Evolutionary conservation across 2,888 invertebrate genomes (phyloP), one percentile per base, ranked within the genome.

Genomic region (Stenurella melanura): DNA sequence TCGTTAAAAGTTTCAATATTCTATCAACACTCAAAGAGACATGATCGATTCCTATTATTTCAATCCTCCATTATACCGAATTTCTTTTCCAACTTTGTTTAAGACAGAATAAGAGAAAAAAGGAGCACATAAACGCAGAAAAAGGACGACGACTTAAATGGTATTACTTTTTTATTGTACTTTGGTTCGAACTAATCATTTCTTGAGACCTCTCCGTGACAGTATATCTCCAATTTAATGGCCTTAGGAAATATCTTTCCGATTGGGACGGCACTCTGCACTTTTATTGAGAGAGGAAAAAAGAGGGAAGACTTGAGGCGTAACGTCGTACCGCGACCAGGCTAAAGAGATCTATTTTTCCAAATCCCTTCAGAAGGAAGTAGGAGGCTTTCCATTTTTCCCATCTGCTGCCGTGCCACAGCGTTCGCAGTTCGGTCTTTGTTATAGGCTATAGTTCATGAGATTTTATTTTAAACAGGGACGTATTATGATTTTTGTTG

Each of bases 1-100:
- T 85, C 83, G 83, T 85, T 85, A 84, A 85, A 86, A 85, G 84
- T 84, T 85, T 84, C 82, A 81, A 83, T 85, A 84, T 83, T 80
- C 83, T 82, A 84, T 85, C 85, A 85, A 83, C 83, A 83, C 83
- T 83, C 80, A 83, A 82, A 80, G 79, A 79, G 80, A 75, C 79
- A 79, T 83, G 83, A 84, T 84, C 83, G 84, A 84, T 83, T 80
- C 81, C 79, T 85, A 83, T 83, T 83, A 84, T 84, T 83, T 81
- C 82, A 78, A 80, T 83, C 81, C 79, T 82, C 82, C 80, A 83
- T 83, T 83, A 83, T 75, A 78, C 73, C 66, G 64, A 66, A 66
- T 34, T 78, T 78, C 78, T 71, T 72, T 63, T 56, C 63, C 60
- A 26, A 42, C 54, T 67, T 67, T 67, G 26, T 67, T 19, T 26